A percentile compares a stretch with the other conserved stretches of the same genome.
These are phyloP conservation scores for Oncorhynchus kisutch DNA, from an alignment of 2,113 vertebrate species.

Conservation along the genomic window DNA sequence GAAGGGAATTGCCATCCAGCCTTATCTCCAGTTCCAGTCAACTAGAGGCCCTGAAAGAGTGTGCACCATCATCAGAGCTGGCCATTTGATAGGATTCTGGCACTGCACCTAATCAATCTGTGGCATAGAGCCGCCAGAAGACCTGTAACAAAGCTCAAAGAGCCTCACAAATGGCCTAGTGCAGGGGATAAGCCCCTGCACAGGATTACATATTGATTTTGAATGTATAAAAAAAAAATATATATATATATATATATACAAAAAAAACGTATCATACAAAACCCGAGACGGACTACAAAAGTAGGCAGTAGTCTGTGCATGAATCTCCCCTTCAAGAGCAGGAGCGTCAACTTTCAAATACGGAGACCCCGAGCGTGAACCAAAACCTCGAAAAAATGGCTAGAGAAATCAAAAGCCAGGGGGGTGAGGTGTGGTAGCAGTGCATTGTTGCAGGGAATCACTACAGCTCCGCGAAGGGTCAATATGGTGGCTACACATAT, in stretches of 20 bases:
- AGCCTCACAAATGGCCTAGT: conserved; percentile 93
- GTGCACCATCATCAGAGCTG: conserved; percentile 87
- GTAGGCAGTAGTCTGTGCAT: conserved; percentile 86
- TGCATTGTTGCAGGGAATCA: conserved; percentile 1
- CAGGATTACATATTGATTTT: conserved; percentile 99
- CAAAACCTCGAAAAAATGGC: conserved; percentile 77
- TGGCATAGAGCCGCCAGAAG: conserved; percentile 83
- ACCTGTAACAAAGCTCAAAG: conserved; percentile 95
- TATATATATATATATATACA: too few relatives aligned
- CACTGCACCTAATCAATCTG: conserved; percentile 92
- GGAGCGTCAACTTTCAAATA: conserved; percentile 87
- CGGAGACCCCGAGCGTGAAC: conserved; percentile 78
- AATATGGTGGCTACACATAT: too few relatives aligned
- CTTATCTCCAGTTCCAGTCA: conserved; percentile 95
- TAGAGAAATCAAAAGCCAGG: conserved; percentile 39
- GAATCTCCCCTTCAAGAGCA: conserved; percentile 82
- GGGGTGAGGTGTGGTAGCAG: conserved; percentile 25
- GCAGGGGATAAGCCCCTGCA: conserved; percentile 94
- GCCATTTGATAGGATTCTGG: conserved; percentile 91
- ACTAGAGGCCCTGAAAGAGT: conserved; percentile 87
- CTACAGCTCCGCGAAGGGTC: too few relatives aligned
- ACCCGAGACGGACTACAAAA: conserved; percentile 83
- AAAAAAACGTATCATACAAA: conserved; percentile 89
- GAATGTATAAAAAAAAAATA: conserved; percentile 82
- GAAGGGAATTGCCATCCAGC: conserved; percentile 78